Percentiles rank a stretch among this genome's conserved stretches.
Conservation (phyloP, 2,888 invertebrate species). For the Acleris literana region DNA sequence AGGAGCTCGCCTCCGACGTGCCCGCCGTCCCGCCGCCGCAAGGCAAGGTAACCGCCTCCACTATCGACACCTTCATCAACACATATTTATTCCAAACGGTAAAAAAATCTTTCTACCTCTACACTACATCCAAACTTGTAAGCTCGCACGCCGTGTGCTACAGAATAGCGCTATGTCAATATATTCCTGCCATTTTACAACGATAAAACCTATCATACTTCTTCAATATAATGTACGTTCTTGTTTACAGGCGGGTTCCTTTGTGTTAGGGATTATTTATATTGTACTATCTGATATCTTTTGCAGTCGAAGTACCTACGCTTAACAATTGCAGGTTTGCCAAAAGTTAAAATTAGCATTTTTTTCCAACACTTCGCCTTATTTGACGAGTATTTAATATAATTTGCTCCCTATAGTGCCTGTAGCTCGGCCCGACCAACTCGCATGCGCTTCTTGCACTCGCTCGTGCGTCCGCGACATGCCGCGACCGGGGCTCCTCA, state of each 20-base stretch:
- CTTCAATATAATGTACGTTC: constrained; percentile 33
- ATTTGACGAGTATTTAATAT: constrained; percentile 57
- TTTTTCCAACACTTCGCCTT: constrained; percentile 72
- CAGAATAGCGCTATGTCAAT: not conserved
- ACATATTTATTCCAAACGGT: not conserved
- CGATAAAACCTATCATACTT: constrained; percentile 2
- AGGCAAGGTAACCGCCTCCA: constrained; percentile 87
- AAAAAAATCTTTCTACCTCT: constrained; percentile 15
- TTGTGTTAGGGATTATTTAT: constrained; percentile 44
- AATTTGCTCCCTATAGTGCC: constrained; percentile 58
- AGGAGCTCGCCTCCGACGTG: constrained; percentile 82
- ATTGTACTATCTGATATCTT: constrained; percentile 37
- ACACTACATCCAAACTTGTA: not conserved
- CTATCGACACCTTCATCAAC: constrained; percentile 32
- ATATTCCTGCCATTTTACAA: constrained; percentile 12
- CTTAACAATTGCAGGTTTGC: constrained; percentile 84
- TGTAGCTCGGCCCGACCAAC: constrained; percentile 40
- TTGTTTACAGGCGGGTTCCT: constrained; percentile 58
- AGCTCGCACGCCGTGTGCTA: not conserved
- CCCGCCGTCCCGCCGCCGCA: constrained; percentile 70
- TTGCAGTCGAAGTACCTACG: constrained; percentile 49
- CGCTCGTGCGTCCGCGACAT: too few species aligned
- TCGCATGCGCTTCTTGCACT: constrained; percentile 13
- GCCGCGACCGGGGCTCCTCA: too few species aligned
- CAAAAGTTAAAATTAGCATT: constrained; percentile 83